Conservation (phyloP, 2,113 vertebrate genomes). For the Speoplatyrhinus poulsoni region DNA sequence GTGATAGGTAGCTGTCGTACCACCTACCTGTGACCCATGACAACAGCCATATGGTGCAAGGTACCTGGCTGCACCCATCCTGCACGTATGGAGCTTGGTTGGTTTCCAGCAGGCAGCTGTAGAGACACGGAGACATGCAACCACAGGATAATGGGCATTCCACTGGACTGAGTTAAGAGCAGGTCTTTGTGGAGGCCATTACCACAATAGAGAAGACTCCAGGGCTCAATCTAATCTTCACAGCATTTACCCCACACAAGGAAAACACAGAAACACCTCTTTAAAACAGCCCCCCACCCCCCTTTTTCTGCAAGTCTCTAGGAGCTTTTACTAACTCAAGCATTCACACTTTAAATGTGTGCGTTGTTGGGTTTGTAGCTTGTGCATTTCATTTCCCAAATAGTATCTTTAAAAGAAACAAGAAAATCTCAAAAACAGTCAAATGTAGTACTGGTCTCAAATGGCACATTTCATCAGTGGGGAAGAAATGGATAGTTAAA, state of each 20-base stretch:
- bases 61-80: constrained; percentile 38
- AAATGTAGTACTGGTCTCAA: constrained; percentile 2
- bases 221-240: constrained; percentile 36
- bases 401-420: constrained; percentile 11
- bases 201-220: constrained; percentile 54
- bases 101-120: constrained; percentile 7
- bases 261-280: constrained; percentile 31
- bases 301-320: not conserved
- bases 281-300: not conserved
- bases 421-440: not conserved
- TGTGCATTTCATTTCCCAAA: not conserved
- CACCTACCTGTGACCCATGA: not conserved
- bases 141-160: constrained; percentile 60
- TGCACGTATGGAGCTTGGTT: constrained; percentile 31
- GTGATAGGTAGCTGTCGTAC: not conserved
- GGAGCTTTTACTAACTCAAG: too few species aligned
- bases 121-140: constrained; percentile 15
- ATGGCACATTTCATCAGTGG: constrained; percentile 20
- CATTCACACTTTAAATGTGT: too few species aligned
- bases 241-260: constrained; percentile 24
- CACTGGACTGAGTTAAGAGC: constrained; percentile 43
- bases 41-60: constrained; percentile 19
- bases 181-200: constrained; percentile 34
- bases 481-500: constrained; percentile 11
- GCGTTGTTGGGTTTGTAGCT: too few species aligned